Evolutionary conservation across 2,797 vertebrate genomes (phyloP).

Genomic region (Scolopax rusticola): DNA sequence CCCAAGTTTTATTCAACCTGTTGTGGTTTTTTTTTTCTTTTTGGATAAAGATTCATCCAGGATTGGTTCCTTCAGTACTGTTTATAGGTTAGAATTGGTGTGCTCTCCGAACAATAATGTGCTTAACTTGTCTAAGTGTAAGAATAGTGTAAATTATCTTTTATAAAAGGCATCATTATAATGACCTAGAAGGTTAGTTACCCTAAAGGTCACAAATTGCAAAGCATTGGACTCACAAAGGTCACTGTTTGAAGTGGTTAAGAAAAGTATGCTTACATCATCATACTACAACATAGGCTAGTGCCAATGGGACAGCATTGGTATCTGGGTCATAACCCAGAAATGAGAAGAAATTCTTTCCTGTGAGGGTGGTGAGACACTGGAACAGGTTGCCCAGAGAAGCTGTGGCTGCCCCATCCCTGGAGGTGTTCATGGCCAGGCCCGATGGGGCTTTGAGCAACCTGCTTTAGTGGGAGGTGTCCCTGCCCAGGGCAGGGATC

Average conservation of each 20-base stretch:
- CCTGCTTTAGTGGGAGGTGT: too few relatives aligned
- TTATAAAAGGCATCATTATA: not conserved
- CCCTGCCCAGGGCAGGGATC: too few relatives aligned
- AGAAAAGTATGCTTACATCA: not conserved
- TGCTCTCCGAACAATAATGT: not conserved
- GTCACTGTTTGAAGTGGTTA: not conserved
- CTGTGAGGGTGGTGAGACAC: too few relatives aligned
- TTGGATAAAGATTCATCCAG: not conserved
- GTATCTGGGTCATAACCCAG: not conserved
- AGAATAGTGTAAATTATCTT: not conserved
- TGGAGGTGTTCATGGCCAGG: too few relatives aligned
- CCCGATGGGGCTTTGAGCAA: too few relatives aligned
- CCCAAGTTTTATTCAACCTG: not conserved
- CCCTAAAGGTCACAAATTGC: not conserved
- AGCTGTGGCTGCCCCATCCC: too few relatives aligned
- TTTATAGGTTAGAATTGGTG: not conserved
- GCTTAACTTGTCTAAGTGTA: not conserved
- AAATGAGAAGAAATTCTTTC: too few relatives aligned
- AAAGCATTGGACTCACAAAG: not conserved
- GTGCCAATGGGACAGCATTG: not conserved
- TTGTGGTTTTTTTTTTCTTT: not conserved
- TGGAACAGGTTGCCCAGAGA: too few relatives aligned
- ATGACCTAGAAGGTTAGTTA: not conserved
- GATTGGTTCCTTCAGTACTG: not conserved
- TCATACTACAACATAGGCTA: not conserved